Percentiles rank a stretch among this genome's conserved stretches.
Evolutionary conservation across 2,797 vertebrate species (phyloP).

Genomic region (Acrossocheilus fasciatus): DNA sequence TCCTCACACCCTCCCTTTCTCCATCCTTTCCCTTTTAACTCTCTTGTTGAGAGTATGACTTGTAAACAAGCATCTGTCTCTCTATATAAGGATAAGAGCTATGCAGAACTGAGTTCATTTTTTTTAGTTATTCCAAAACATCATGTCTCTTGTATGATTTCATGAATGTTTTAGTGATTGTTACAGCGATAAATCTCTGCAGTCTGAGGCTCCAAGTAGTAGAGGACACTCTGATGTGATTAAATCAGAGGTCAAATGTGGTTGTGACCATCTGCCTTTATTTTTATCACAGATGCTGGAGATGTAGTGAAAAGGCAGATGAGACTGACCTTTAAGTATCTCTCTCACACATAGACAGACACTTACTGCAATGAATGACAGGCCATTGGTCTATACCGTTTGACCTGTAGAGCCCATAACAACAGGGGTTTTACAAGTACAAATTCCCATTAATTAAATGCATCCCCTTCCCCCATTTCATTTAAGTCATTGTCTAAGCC

Average conservation of each 20-base stretch:
- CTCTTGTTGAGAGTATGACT: conserved; percentile 15
- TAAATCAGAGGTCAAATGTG: conserved; percentile 64
- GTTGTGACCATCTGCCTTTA: conserved; percentile 43
- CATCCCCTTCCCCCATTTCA: conserved; percentile 35
- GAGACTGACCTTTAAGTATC: conserved; percentile 53
- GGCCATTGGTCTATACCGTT: conserved; percentile 29
- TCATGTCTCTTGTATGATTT: conserved; percentile 17
- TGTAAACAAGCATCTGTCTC: conserved; percentile 22
- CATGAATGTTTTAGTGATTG: conserved; percentile 39
- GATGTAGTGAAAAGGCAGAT: conserved; percentile 68
- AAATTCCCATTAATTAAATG: conserved; percentile 72
- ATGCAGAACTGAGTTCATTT: not conserved
- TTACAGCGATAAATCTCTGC: conserved; percentile 44
- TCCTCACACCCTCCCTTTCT: conserved; percentile 22
- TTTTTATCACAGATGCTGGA: conserved; percentile 39
- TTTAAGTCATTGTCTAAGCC: conserved; percentile 47
- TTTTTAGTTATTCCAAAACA: not conserved
- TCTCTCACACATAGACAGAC: not conserved
- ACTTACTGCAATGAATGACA: conserved; percentile 31
- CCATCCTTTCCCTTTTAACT: conserved; percentile 35
- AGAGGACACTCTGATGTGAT: conserved; percentile 73
- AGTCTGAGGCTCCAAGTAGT: conserved; percentile 22
- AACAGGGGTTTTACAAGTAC: conserved; percentile 63
- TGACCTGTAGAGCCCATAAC: conserved; percentile 51
- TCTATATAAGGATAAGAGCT: not conserved